Conservation (phyloP, 2,113 vertebrate genomes). For the Halichoeres trimaculatus region DNA sequence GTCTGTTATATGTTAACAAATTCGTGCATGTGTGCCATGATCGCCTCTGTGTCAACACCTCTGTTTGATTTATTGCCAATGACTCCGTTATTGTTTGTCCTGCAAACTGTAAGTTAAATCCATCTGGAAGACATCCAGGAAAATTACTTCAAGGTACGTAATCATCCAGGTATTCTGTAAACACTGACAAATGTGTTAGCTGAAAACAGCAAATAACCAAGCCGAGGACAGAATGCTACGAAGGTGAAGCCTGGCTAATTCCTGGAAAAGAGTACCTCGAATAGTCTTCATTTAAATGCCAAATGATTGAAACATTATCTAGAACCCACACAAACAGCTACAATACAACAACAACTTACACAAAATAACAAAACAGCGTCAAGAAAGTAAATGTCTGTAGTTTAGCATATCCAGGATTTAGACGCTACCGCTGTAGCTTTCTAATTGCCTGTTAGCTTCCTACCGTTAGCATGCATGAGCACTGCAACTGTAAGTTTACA, state of each 20-base stretch:
- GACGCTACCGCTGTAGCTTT: slow-evolving; percentile 24
- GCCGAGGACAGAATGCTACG: slow-evolving; percentile 21
- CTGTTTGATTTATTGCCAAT: background rate
- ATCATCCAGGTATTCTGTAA: background rate
- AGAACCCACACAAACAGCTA: too few species aligned
- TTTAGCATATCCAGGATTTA: slow-evolving; percentile 23
- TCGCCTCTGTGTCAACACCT: background rate
- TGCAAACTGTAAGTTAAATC: too few species aligned
- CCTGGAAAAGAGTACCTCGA: background rate
- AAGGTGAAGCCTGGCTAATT: slow-evolving; percentile 36
- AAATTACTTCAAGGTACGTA: background rate
- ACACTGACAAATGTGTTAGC: slow-evolving; percentile 14
- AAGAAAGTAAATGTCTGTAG: too few species aligned
- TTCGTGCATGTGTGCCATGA: background rate
- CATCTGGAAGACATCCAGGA: background rate
- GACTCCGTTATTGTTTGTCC: background rate
- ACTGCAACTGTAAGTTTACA: rapidly evolving
- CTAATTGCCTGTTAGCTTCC: slow-evolving; percentile 1
- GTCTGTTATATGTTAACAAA: background rate
- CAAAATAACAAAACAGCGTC: rapidly evolving
- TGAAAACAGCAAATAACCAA: slow-evolving; percentile 44
- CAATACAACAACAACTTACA: background rate
- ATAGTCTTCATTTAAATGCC: background rate
- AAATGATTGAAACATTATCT: rapidly evolving
- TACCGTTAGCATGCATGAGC: background rate